Conservation (phyloP, 2,797 vertebrate species). For the Propithecus deckenii region DNA sequence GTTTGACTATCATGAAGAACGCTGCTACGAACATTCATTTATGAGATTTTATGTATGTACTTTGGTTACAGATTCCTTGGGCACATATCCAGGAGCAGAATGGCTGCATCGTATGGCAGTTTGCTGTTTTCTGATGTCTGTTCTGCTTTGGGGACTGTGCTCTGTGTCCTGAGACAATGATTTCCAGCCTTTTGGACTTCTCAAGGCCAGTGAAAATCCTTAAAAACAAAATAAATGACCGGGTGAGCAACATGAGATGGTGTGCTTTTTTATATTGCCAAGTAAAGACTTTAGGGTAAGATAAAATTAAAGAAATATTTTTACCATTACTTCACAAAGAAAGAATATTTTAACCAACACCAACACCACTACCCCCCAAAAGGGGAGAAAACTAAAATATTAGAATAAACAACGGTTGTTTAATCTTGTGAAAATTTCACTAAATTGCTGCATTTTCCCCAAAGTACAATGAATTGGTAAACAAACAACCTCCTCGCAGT, state of each 20-base stretch:
- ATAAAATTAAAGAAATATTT: background rate
- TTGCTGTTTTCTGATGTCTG: background rate
- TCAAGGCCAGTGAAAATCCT: background rate
- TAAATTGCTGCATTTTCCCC: background rate
- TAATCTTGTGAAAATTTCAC: background rate
- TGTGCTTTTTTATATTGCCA: background rate
- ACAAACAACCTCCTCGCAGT: background rate
- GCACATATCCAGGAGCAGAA: background rate
- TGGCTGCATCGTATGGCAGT: rapidly evolving
- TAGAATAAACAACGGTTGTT: background rate
- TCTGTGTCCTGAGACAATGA: background rate
- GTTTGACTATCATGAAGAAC: background rate
- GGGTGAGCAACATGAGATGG: background rate
- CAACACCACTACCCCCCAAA: background rate
- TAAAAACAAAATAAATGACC: background rate
- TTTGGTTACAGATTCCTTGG: background rate
- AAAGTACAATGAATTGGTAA: background rate
- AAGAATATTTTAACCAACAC: background rate
- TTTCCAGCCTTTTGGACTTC: background rate
- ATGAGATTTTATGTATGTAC: background rate
- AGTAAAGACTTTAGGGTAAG: background rate
- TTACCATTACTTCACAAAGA: background rate
- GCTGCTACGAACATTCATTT: background rate
- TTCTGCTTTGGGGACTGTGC: background rate
- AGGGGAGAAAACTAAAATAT: background rate